phyloP scores from a whole-genome alignment of 2,113 vertebrate genomes.

The Tretioscincus oriximinensis region DNA sequence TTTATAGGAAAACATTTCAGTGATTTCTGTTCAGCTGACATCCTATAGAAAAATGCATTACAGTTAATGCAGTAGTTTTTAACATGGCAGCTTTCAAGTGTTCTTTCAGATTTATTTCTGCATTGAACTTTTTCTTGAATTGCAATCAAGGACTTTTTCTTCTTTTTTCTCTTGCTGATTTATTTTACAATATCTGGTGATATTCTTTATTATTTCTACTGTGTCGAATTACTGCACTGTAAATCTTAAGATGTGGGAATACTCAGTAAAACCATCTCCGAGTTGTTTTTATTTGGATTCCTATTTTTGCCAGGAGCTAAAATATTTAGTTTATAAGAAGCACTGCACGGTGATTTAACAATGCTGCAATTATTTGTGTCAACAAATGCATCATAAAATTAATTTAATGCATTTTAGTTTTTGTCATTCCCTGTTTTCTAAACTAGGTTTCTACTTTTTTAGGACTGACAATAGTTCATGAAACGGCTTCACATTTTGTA shows the following conservation, averaged over 20 bases:
- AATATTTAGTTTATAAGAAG: conserved; percentile 28
- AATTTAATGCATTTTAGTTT: conserved; percentile 28
- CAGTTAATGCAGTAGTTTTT: background rate
- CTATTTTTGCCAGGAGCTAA: conserved; percentile 9
- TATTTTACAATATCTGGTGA: conserved; percentile 11
- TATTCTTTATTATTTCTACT: conserved; percentile 18
- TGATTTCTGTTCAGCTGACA: background rate
- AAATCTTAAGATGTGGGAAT: background rate
- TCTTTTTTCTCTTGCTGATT: background rate
- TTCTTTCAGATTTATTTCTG: background rate
- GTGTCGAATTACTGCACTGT: background rate
- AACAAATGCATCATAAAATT: conserved; percentile 10
- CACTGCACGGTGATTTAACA: conserved; percentile 23
- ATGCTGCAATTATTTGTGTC: conserved; percentile 2
- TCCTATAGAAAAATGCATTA: background rate
- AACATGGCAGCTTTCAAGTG: background rate
- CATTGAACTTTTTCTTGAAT: background rate
- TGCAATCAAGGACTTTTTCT: background rate
- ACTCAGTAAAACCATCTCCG: background rate
- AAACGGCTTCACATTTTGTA: background rate
- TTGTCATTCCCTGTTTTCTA: conserved; percentile 8
- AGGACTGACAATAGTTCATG: background rate
- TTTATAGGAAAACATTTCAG: background rate
- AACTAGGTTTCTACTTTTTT: background rate
- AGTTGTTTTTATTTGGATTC: rapidly evolving